Percentiles rank a stretch among this genome's conserved stretches.
These are phyloP conservation scores for Amphipyra tragopoginis DNA, from an alignment of 2,888 invertebrate species.

Conservation along the genomic window DNA sequence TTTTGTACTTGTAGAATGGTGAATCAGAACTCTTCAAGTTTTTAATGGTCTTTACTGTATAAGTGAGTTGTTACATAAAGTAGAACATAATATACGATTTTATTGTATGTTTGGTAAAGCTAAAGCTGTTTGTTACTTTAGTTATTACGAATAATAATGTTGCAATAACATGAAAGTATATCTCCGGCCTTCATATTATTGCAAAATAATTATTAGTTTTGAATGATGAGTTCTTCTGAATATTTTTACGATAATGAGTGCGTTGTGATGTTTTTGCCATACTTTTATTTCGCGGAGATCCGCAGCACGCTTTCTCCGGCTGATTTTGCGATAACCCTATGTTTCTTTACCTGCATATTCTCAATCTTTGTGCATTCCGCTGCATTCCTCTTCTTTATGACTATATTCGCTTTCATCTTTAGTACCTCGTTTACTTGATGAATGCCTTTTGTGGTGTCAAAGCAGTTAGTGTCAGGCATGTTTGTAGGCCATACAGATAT, in stretches of 20 bases:
- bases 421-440: neutral
- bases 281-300: constrained; percentile 19
- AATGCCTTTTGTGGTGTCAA: neutral
- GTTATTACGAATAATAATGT: neutral
- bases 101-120: constrained; percentile 2
- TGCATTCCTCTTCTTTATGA: constrained; percentile 10
- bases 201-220: constrained; percentile 8
- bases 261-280: constrained; percentile 8
- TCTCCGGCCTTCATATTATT: constrained; percentile 13
- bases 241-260: neutral
- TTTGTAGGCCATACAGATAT: neutral
- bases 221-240: neutral
- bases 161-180: constrained; percentile 22
- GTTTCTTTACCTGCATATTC: constrained; percentile 14
- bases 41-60: neutral
- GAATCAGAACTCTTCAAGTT: constrained; percentile 25
- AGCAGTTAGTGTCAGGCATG: neutral
- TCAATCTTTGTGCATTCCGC: constrained; percentile 2
- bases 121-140: constrained; percentile 2
- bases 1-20: constrained; percentile 6
- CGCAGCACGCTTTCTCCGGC: constrained; percentile 10
- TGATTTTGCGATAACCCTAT: constrained; percentile 4
- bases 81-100: constrained; percentile 5
- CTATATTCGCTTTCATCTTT: constrained; percentile 7
- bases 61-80: constrained; percentile 16